Evolutionary conservation across 1,140 invertebrate genomes (phyloP), one percentile per base, ranked within the genome.

Genomic region (Leptinotarsa texana): DNA sequence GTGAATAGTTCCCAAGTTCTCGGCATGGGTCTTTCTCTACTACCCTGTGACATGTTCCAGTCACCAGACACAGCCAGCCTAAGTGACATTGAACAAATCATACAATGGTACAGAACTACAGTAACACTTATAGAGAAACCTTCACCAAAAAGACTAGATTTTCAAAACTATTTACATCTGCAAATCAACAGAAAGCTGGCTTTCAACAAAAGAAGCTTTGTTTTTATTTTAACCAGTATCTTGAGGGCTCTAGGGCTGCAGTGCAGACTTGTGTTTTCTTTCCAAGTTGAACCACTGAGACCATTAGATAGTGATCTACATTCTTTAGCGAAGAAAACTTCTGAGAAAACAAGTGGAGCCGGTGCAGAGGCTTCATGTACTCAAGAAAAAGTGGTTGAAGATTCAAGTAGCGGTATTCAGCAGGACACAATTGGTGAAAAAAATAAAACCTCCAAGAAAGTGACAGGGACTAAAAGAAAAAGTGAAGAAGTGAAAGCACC

Each of bases 221-320:
- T 92, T 74, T 88, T 92, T 79, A 88, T 96, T 77, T 96, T 94
- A 85, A 86, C 96, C 57, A 86, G 90, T 33, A 87, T 94, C 77
- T 83, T 95, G 42, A 88, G 96, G 84, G 89, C 91, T 65, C 88
- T 97, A 74, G 95, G 95, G 0, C 85, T 97, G 66, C 91, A 94
- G 80, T 92, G 92, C 78, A 87, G 96, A 74, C 83, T 98, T 51
- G 90, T 97, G 17, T 88, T 91, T 11, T 91, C 90, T 76, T 88
- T 93, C 80, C 87, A 88, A 75, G 85, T 88, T 47, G 83, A 92
- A 71, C 89, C 91, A 1, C 84, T 93, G 48, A 90, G 89, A 83
- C 90, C 90, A 27, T 85, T 84, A 48, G 84, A 79, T 73, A 88
- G 83, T 71, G 91, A 91, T 79, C 84, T 92, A 33, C 88, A 88